phyloP scores from a whole-genome alignment of 2,113 vertebrate genomes.

The Upupa epops region DNA sequence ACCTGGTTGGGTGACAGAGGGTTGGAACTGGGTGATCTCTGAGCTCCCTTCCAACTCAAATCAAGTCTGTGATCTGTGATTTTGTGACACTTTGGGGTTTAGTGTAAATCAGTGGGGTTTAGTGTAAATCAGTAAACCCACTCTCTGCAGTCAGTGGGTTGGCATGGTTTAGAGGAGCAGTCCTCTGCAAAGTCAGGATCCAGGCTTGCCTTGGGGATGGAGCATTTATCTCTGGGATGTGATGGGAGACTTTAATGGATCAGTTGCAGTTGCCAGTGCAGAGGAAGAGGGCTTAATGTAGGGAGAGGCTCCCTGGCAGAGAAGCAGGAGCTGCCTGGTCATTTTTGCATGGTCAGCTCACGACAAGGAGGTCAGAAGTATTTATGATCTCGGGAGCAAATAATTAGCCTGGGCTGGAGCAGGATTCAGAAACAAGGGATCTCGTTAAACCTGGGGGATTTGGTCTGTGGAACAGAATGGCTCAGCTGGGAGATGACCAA shows the following conservation, averaged over 20 bases:
- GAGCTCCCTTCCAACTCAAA: no score
- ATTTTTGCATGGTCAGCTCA: background rate
- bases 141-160: background rate
- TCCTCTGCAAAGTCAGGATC: background rate
- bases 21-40: no score
- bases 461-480: accelerated
- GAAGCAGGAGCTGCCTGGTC: background rate
- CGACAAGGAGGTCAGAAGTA: background rate
- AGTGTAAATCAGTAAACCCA: no score
- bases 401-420: background rate
- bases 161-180: background rate
- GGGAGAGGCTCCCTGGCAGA: background rate
- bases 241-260: background rate
- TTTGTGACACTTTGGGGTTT: background rate
- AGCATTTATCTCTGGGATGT: background rate
- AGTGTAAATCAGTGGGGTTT: background rate
- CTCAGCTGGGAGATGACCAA: background rate
- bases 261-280: background rate
- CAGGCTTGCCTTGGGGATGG: background rate
- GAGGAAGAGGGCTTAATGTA: background rate
- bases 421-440: accelerated
- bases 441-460: background rate
- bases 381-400: background rate
- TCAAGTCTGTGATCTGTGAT: no score
- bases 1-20: no score